Evolutionary conservation across 2,888 invertebrate genomes (phyloP).

Genomic region (Synergus umbraculus): DNA sequence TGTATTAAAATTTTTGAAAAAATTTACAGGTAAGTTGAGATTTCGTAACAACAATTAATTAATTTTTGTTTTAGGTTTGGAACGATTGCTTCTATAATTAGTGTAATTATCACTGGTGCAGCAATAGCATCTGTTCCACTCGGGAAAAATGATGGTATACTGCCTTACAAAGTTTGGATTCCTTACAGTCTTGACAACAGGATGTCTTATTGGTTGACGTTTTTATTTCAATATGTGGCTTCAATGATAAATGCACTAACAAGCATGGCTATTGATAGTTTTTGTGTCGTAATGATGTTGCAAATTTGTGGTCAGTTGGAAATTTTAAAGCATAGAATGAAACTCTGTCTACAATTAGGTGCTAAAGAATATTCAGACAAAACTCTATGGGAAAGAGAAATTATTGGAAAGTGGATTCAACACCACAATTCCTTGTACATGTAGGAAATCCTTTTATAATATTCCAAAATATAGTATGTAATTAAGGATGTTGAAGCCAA

Average conservation of each 20-base stretch:
- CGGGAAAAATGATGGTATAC: too few relatives aligned
- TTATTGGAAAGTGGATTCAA: constrained; percentile 1
- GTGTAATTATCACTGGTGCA: too few relatives aligned
- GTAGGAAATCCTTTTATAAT: background rate
- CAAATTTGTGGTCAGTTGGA: constrained; percentile 55
- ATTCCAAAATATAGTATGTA: too few relatives aligned
- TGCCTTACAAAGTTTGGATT: constrained; percentile 58
- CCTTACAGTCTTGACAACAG: constrained; percentile 52
- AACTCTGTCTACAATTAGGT: constrained; percentile 17
- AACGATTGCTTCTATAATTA: too few relatives aligned
- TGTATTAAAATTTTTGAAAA: too few relatives aligned
- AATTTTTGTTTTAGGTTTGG: too few relatives aligned
- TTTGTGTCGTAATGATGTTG: constrained; percentile 56
- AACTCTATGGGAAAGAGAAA: background rate
- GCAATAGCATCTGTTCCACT: too few relatives aligned
- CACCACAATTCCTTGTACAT: constrained; percentile 4
- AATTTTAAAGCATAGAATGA: constrained; percentile 54
- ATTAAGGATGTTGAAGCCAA: too few relatives aligned
- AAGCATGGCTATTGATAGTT: constrained; percentile 55
- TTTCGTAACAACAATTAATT: too few relatives aligned
- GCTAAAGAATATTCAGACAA: background rate
- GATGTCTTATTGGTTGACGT: constrained; percentile 52
- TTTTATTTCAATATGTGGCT: constrained; percentile 55
- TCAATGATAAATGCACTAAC: constrained; percentile 49
- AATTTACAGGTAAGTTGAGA: too few relatives aligned